Percentiles rank a stretch among this genome's conserved stretches.
Conservation (phyloP, 2,888 invertebrate species). For the Trisateles emortualis region DNA sequence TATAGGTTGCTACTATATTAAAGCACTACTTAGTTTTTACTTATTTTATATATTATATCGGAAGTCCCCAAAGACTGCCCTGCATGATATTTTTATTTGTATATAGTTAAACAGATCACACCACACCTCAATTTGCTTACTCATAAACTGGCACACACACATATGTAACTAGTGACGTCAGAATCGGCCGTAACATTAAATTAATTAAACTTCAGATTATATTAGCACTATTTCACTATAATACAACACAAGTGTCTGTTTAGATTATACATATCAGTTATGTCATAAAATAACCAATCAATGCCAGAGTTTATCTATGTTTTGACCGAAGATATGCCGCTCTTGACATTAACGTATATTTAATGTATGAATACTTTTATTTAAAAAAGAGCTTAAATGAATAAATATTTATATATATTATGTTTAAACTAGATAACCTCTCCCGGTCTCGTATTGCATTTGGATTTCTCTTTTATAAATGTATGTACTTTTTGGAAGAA, state of each 20-base stretch:
- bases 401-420: no score
- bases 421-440: no score
- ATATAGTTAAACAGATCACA: not conserved
- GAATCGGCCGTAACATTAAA: slow-evolving; percentile 23
- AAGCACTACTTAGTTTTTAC: no score
- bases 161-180: slow-evolving; percentile 6
- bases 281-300: slow-evolving; percentile 54
- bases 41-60: no score
- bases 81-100: not conserved
- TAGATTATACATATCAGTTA: slow-evolving; percentile 45
- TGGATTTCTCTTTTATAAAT: no score
- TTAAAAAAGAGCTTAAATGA: not conserved
- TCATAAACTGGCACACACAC: slow-evolving; percentile 1
- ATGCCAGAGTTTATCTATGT: slow-evolving; percentile 59
- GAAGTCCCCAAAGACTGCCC: not conserved
- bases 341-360: slow-evolving; percentile 11
- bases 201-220: slow-evolving; percentile 36
- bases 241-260: slow-evolving; percentile 35
- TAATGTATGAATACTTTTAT: not conserved
- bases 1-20: no score
- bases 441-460: no score
- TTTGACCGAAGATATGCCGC: slow-evolving; percentile 12
- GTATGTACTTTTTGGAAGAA: no score
- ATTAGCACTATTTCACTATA: slow-evolving; percentile 18
- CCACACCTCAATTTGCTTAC: not conserved